Conservation (phyloP, 2,797 vertebrate species). For the Sparidentex hasta region DNA sequence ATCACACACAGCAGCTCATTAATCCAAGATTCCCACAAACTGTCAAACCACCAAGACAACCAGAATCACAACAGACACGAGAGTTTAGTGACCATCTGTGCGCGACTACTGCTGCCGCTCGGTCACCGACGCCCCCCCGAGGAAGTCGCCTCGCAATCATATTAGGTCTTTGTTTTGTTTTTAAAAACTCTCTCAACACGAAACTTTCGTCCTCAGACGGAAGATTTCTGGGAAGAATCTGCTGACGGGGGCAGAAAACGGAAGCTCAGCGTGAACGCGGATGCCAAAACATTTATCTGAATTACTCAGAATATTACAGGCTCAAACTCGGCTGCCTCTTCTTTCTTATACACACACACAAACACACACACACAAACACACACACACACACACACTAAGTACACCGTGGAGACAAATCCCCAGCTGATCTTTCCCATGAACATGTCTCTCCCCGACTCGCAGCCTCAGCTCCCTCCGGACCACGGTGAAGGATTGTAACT, state of each 20-base stretch:
- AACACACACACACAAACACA: conserved; percentile 19
- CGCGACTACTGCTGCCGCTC: too few species aligned
- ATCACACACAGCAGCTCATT: too few species aligned
- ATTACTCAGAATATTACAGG: conserved; percentile 12
- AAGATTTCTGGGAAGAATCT: too few species aligned
- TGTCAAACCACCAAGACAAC: too few species aligned
- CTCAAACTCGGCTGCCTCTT: conserved; percentile 29
- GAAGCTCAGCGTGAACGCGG: background rate
- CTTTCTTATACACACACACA: conserved; percentile 5
- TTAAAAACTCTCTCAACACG: too few species aligned
- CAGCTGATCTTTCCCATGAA: conserved; percentile 77
- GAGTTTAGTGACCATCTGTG: too few species aligned
- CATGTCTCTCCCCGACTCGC: conserved; percentile 56
- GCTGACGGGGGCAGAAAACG: background rate
- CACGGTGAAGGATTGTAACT: conserved; percentile 62
- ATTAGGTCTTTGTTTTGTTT: too few species aligned
- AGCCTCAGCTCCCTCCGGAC: conserved; percentile 52
- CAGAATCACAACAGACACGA: too few species aligned
- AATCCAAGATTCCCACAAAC: too few species aligned
- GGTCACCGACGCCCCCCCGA: too few species aligned
- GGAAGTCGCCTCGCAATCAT: too few species aligned
- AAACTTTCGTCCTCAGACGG: too few species aligned
- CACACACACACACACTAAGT: conserved; percentile 48
- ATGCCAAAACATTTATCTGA: conserved; percentile 30
- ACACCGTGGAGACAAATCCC: conserved; percentile 69